These are phyloP conservation scores for Limonius californicus DNA, from an alignment of 1,140 invertebrate genomes.

Conservation along the genomic window DNA sequence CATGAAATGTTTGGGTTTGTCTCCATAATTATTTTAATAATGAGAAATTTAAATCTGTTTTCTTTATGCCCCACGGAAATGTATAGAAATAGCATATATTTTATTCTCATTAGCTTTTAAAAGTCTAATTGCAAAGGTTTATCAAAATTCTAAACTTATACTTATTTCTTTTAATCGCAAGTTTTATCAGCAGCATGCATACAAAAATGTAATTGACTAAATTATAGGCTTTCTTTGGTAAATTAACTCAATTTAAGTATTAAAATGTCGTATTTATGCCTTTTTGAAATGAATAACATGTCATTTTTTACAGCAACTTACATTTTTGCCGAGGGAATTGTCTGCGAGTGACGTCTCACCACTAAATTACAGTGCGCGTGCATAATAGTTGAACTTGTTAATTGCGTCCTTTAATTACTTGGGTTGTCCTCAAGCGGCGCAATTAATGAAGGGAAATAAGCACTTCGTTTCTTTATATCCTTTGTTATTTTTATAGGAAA, in stretches of 20 bases:
- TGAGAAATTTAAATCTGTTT: neutral
- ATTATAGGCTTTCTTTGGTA: conserved; percentile 1
- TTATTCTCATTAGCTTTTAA: neutral
- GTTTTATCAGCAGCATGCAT: neutral
- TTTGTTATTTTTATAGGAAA: neutral
- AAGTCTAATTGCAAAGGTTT: neutral
- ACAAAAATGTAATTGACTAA: neutral
- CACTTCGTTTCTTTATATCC: neutral
- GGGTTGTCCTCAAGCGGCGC: neutral
- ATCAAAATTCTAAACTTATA: neutral
- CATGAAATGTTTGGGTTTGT: neutral
- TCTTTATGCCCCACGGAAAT: neutral
- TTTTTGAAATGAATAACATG: neutral
- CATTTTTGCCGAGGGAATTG: neutral
- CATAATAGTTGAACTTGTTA: neutral
- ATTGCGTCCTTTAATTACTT: neutral
- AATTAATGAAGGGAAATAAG: conserved; percentile 1
- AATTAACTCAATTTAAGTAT: neutral
- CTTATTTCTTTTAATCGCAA: neutral
- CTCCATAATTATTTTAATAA: neutral
- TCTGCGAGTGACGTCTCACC: neutral
- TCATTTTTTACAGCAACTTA: neutral
- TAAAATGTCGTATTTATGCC: neutral
- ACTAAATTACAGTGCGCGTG: neutral
- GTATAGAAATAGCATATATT: neutral